Base-by-base conservation (phyloP, 1,140 invertebrate genomes). In the Drosophila santomea region DNA sequence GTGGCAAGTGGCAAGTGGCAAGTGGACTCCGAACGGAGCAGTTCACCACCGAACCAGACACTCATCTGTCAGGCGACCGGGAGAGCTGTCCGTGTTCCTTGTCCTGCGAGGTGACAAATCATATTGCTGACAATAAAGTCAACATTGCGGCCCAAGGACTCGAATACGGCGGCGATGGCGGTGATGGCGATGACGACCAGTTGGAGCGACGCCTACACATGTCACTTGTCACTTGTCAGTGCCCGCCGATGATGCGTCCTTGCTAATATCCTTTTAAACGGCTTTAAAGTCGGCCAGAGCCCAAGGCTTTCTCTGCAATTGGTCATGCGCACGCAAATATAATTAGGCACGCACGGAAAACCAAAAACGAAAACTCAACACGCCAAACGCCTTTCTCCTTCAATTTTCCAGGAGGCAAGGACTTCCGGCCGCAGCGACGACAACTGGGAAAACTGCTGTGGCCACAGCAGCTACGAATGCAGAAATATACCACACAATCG, bases 331-430 rank as follows among this genome's bases (percentile, higher is more conserved):
- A 88, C 84, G 84, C 84, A 74, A 84, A 74, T 80, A 89, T 89
- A 88, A 88, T 88, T 88, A 88, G 88, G 66, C 50, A 86, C 84
- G 79, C 83, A 88, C 67, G 67, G 73, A 61, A 79, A 88, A 79
- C 79, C 63, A 79, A 61, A 79, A 88, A 88, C 79, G 66, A 76
- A 69, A 82, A 76, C 50, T 57, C 67, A 71, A 55, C 84, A 88
- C 83, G 83, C 76, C 50, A 88, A 52, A 51, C 52, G 48, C 25
- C 25, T 14, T 69, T 45, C 64, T 52, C 66, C 39, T 35, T 54
- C 57, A 50, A 23, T 23, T 41, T 48, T 20, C 28, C 17, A 4
- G 8, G 32, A 32, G 15, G 39, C 60, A 62, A 48, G 52, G 20
- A 83, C 80, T 80, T 83, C 80, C 67, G 76, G 59, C 48, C 52